Base-by-base conservation (phyloP, 35 echinoderm and acorn worm species). In the Diadema setosum region DNA sequence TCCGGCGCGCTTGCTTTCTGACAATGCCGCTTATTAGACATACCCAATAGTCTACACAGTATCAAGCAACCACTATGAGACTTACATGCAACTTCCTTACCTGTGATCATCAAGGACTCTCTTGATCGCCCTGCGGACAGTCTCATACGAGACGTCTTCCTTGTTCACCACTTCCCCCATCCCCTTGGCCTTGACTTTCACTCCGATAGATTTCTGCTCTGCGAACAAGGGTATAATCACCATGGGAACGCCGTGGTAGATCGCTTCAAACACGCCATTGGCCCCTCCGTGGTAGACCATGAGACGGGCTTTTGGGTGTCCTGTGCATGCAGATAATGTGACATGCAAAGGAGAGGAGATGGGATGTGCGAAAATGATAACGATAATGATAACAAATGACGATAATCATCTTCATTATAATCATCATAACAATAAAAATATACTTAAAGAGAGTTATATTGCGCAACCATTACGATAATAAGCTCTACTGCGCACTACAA, bases 261-360 rank as follows among this genome's bases (percentile, higher is more conserved):
- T 84, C 0, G 91, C 91, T 65, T 94, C 86, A 24, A 87, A 94
- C 7, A 94, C 40, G 24, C 91, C 91, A 39, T 89, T 94, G 2
- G 81, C 52, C 35, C 91, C 91, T 8, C 91, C 91, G 42, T 94
- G 91, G 42, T 94, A 94, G 23, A 94, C 63, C 31, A 94, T 33
- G 34, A 87, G 40, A 30, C 60, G 69, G 5, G 86, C 82, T 8
- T 94, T 81, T 16, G 81, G 49, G 42, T 94, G 86, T 14, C 80
- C 85, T 89, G 45, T 49, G 20, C 3, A 21, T 60, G n/a, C n/a
- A n/a, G n/a, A n/a, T n/a, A n/a, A n/a, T n/a, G n/a, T n/a, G n/a
- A n/a, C n/a, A n/a, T n/a, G n/a, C n/a, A n/a, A n/a, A n/a, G n/a
- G n/a, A n/a, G n/a, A n/a, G n/a, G n/a, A n/a, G n/a, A n/a, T n/a